Evolutionary conservation across 2,113 vertebrate species (phyloP), one percentile per base, ranked within the genome.

Genomic region (Macquaria australasica): DNA sequence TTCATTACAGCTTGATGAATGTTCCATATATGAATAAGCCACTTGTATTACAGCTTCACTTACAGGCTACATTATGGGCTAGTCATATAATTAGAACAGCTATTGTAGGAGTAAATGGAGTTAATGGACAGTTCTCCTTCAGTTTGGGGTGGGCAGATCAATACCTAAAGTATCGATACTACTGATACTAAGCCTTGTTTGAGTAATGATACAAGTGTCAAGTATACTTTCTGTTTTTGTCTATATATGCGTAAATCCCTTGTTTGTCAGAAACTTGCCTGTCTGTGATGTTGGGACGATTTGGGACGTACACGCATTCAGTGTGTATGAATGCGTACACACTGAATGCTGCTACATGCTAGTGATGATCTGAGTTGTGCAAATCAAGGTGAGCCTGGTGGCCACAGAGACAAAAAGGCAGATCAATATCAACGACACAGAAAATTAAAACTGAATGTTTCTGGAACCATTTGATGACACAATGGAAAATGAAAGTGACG

Each of bases 1-100:
- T 69, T 88, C 84, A 73, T 59, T 84, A 68, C 72, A 25, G 55
- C 66, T 48, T 77, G 64, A 88, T 86, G 62, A 74, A 85, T 78
- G 68, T 51, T 85, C 81, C 48, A 66, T 71, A 37, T 25, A 62
- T 56, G 48, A 81, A 75, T 59, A 67, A 48, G 21, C 7, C 45
- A 48, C 28, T 51, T 74, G 81, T 67, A 55, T 87, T 64, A 50
- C 50, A 34, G 50, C 76, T 81, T 80, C 55, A 80, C 85, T 77
- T 66, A 73, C 73, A 43, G 53, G 56, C 39, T 28, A 23, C 64
- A 77, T 48, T 72, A 20, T 50, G 31, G 73, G 6, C 28, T 55
- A 51, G 69, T 66, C 58, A 39, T 43, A 14, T 39, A 39, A 18
- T 62, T 23, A 67, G 41, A 81, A 18, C 23, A 73, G 45, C 51